A percentile compares a stretch with the other conserved stretches of the same genome.
Conservation (phyloP, 2,113 vertebrate species). For the Spea multiplicata region DNA sequence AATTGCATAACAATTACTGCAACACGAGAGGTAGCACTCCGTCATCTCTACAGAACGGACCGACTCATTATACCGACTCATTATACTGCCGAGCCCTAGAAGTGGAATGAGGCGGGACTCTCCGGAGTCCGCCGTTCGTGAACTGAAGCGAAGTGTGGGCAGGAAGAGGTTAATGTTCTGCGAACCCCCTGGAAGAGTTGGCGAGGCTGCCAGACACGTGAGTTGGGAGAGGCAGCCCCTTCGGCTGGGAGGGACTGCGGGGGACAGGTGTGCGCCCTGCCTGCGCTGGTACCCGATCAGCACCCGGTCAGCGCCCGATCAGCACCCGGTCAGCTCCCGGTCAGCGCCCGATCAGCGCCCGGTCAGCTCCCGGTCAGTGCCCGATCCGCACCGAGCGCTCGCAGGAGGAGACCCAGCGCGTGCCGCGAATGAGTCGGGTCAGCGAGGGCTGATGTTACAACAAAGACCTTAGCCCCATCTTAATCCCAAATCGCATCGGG, state of each 20-base stretch:
- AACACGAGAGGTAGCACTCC: too few relatives aligned
- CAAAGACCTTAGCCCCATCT: background rate
- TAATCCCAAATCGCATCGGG: background rate
- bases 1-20: too few relatives aligned
- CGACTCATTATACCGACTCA: too few relatives aligned
- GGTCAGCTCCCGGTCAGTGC: background rate
- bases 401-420: background rate
- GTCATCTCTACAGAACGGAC: too few relatives aligned
- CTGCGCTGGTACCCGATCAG: background rate
- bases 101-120: too few relatives aligned
- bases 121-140: too few relatives aligned
- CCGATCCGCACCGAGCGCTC: background rate
- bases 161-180: too few relatives aligned
- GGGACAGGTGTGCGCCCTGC: conserved; percentile 18
- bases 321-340: background rate
- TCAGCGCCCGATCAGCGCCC: background rate
- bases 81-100: too few relatives aligned
- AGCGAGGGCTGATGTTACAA: background rate
- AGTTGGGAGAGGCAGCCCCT: background rate
- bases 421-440: background rate
- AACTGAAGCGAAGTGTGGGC: too few relatives aligned
- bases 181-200: background rate
- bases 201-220: conserved; percentile 14
- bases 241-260: conserved; percentile 7
- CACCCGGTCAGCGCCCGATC: background rate